Evolutionary conservation across 2,888 invertebrate genomes (phyloP), one percentile per base, ranked within the genome.

Genomic region (Horisme vitalbata): DNA sequence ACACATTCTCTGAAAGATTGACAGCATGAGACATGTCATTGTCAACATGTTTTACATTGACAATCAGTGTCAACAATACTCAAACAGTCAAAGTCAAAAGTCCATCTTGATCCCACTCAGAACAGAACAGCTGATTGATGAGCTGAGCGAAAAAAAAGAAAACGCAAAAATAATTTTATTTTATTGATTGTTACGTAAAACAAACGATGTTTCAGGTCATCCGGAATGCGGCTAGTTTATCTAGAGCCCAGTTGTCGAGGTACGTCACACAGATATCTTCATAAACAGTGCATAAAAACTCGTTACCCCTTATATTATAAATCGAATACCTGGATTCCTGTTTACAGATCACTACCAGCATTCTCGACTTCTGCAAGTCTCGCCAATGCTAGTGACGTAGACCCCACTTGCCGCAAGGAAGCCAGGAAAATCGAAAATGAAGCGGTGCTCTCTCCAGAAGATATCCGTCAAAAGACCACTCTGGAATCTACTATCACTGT

Each of bases 401-500:
- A 86, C 46, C 79, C 81, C 4, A 53, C 57, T 1, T 52, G 63
- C 23, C 61, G 71, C 4, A 85, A 81, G 36, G 92, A 92, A 59
- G 89, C 91, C 3, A 84, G 88, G 0, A 81, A 65, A 45, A 83
- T 92, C 31, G 91, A 93, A 34, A 74, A 89, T 53, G 83, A 86
- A n/a, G 27, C 72, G 3, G 80, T 90, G 12, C 59, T 92, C 11
- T 69, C 90, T 21, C 85, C 90, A 2, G 90, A 91, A 37, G 91
- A 93, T 65, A 53, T 76, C 0, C 78, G 79, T 33, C 86, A 91
- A 35, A 85, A 83, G 59, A 48, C 36, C 30, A 65, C 68, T 34
- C 66, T 91, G 58, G 88, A 91, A 45, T 82, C 85, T 39, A 84
- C 85, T 30, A 93, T 94, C 67, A 79, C 85, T 18, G 91, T 94